Conservation (phyloP, 2,113 vertebrate genomes). For the Campylomormyrus tamandua region DNA sequence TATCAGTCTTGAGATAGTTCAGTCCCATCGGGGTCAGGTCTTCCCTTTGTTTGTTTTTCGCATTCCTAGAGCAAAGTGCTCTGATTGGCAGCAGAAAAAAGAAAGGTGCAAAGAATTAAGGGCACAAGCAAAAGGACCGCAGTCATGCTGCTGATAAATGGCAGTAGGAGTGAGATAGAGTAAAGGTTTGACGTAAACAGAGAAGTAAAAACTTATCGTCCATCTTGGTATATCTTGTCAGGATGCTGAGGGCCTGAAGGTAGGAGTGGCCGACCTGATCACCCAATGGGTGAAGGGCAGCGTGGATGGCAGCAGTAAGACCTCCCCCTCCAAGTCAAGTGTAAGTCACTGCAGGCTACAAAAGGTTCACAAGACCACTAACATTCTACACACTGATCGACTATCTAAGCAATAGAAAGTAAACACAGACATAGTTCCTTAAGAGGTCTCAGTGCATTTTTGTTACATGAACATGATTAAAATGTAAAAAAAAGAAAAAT, state of each 20-base stretch:
- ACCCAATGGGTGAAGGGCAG: constrained; percentile 61
- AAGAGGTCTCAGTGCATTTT: neutral
- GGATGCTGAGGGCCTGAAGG: constrained; percentile 60
- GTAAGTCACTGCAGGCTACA: constrained; percentile 37
- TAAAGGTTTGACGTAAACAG: neutral
- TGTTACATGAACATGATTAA: neutral
- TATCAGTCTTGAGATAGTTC: neutral
- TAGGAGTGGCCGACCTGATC: constrained; percentile 60
- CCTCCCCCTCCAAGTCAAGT: constrained; percentile 45
- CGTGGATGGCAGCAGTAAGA: constrained; percentile 41
- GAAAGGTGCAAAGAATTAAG: neutral
- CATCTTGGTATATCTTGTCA: constrained; percentile 24
- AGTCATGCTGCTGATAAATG: neutral
- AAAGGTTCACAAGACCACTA: neutral
- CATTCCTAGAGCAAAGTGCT: neutral
- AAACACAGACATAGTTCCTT: neutral
- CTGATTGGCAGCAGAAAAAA: neutral
- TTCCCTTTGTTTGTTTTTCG: neutral
- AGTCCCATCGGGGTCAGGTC: neutral
- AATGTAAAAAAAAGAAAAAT: neutral
- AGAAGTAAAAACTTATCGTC: neutral
- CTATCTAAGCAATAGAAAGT: neutral
- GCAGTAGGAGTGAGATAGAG: neutral
- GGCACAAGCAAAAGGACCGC: neutral
- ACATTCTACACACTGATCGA: neutral